Base-by-base conservation (phyloP, 2,797 vertebrate genomes). In the Momotus momota region DNA sequence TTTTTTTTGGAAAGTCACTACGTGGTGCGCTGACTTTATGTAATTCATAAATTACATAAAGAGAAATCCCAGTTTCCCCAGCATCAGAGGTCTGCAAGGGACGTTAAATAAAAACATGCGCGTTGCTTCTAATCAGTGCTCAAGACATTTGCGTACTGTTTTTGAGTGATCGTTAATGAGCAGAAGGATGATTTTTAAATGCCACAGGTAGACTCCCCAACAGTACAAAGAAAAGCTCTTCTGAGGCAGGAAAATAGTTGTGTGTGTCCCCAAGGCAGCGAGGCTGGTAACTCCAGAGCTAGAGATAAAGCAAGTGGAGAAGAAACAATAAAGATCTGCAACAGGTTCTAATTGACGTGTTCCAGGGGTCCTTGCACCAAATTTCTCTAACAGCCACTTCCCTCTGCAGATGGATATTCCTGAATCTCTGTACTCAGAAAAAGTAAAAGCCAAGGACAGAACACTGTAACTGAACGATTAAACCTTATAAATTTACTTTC, bases 241-340 rank as follows among this genome's bases (percentile, higher is more conserved):
- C 41, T 1, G 38, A 71, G 35, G 45, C 58, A 62, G 49, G 25
- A 73, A 52, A 40, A 23, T 2, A 17, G 54, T 21, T 20, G 33
- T 1, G 0, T 1, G 0, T 35, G 20, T 20, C 46, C 79, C 33
- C 0, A 3, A 19, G 64, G 45, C 73, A 64, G 35, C 2, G 1
- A 55, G 75, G 55, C 51, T 86, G 79, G 12, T 54, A 40, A n/a
- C 29, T 26, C 35, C 73, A 4, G 1, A 55, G 5, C 27, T 29
- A 5, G 1, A 60, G 5, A 27, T 31, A n/a, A 66, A 95, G 16
- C 64, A 77, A 54, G 25, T 0, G 1, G 27, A 60, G 38, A 78
- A 70, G 6, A 45, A 74, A 58, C 9, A 81, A 72, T 3, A 38
- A 92, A 33, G 4, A n/a, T 12, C 62, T 20, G 31, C 10, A 35